Percentiles rank a stretch among this genome's conserved stretches.
These are phyloP conservation scores for Siniperca scherzeri DNA, from an alignment of 2,797 vertebrate species.

Conservation along the genomic window DNA sequence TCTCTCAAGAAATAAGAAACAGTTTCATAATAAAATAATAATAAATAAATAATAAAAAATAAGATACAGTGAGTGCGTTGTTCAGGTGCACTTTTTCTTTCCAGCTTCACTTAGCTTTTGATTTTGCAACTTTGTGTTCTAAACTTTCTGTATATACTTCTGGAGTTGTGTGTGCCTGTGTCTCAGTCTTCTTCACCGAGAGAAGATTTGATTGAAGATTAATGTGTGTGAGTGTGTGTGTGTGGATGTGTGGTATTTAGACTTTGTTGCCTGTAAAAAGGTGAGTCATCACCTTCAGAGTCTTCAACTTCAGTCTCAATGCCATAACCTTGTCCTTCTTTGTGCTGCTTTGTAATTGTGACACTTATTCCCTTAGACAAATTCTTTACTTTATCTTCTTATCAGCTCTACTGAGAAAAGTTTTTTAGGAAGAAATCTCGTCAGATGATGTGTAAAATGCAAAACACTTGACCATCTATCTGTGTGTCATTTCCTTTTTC, in stretches of 20 bases:
- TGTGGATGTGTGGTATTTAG: slow-evolving; percentile 1
- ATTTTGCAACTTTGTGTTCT: background rate
- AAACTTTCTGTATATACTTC: background rate
- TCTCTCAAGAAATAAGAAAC: background rate
- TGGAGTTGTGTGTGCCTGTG: slow-evolving; percentile 22
- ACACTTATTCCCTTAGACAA: background rate
- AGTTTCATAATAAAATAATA: background rate
- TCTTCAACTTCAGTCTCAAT: slow-evolving; percentile 3
- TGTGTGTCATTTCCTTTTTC: slow-evolving; percentile 9
- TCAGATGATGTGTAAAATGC: background rate
- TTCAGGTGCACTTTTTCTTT: slow-evolving; percentile 4
- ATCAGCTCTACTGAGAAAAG: background rate
- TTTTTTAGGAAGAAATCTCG: background rate
- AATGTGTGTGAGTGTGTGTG: slow-evolving; percentile 17
- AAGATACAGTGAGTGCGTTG: background rate
- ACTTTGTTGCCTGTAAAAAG: slow-evolving; percentile 19
- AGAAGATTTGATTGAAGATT: slow-evolving; percentile 39
- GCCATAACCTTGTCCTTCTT: slow-evolving; percentile 15
- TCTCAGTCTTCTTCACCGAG: slow-evolving; percentile 32
- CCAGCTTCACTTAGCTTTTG: background rate
- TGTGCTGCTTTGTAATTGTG: background rate
- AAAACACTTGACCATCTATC: background rate
- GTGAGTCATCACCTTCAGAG: slow-evolving; percentile 47
- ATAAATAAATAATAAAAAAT: no score
- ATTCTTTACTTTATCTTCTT: slow-evolving; percentile 1